Evolutionary conservation across 2,888 invertebrate species (phyloP).

Genomic region (Drosophila prostipennis): DNA sequence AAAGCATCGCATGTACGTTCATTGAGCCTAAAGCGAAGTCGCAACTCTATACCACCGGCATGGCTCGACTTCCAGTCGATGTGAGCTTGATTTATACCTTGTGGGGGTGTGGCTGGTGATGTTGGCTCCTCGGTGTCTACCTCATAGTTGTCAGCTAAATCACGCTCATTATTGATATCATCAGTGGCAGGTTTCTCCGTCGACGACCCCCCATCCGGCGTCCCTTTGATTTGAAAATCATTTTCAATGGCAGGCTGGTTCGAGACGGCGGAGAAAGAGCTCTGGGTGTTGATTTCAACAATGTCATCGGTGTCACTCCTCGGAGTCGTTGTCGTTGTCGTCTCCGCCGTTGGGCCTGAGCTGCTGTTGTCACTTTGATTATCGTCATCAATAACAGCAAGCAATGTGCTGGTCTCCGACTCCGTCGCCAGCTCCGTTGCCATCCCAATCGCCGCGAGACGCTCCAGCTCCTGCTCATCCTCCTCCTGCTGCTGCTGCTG

Average conservation of each 20-base stretch:
- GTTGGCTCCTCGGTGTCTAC: constrained; percentile 33
- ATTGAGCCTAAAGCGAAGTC: constrained; percentile 19
- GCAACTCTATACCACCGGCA: constrained; percentile 12
- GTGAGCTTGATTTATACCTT: constrained; percentile 59
- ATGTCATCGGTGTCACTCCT: constrained; percentile 65
- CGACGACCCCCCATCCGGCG: constrained; percentile 18
- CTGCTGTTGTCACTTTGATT: constrained; percentile 76
- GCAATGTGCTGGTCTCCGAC: constrained; percentile 43
- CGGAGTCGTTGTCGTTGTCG: constrained; percentile 42
- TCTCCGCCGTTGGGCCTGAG: constrained; percentile 43
- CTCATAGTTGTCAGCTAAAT: constrained; percentile 80
- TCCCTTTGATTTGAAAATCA: constrained; percentile 77
- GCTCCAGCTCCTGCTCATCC: constrained; percentile 32
- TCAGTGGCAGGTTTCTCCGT: constrained; percentile 55
- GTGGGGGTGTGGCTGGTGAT: constrained; percentile 29
- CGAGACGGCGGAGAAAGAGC: constrained; percentile 29
- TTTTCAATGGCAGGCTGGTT: constrained; percentile 66
- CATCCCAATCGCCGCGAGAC: constrained; percentile 11
- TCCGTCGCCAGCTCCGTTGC: constrained; percentile 11
- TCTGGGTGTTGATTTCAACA: constrained; percentile 70
- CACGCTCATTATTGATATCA: constrained; percentile 80
- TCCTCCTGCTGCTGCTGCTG: constrained; percentile 27
- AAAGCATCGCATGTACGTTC: background rate
- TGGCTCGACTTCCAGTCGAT: constrained; percentile 48
- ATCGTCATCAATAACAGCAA: constrained; percentile 75